Base-by-base conservation (phyloP, 1,140 invertebrate species). In the roundworm (Caenorhabditis elegans) region DNA sequence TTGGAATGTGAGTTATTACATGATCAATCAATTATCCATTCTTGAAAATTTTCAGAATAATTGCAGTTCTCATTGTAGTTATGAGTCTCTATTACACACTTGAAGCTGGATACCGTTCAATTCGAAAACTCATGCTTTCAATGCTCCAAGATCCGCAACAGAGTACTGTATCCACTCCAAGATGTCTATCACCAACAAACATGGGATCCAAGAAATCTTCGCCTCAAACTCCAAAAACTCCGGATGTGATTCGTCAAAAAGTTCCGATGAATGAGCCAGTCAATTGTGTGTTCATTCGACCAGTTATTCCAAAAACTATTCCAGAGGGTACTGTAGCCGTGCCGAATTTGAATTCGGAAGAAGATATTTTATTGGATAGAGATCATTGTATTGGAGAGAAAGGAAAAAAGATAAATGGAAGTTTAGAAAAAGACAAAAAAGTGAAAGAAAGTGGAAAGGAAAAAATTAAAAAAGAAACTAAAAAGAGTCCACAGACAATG, bases 221-320 rank as follows among this genome's bases (percentile, higher is more conserved):
- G 2, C 60, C 60, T 15, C 31, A 70, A 24, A 70, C n/a, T 19
- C 60, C 60, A 13, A 39, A 13, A 70, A 39, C 60, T 70, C 17
- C 31, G 11, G 60, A 70, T 11, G 60, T 24, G 2, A 19, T 22
- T 24, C 31, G 60, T 22, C 60, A 70, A 39, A 70, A 70, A 39
- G 34, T 70, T n/a, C 15, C 60, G n/a, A 70, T 70, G 60, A 70
- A 70, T 43, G 60, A 70, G 34, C 60, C 60, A 8, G 60, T 70
- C 17, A 70, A 70, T 39, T 70, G 60, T 70, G 60, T 70, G 1
- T 70, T 70, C 11, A 39, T 70, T 10, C 4, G 60, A 43, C 60
- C 60, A 6, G 60, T 34, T 39, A 19, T 17, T 22, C 60, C n/a
- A 3, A 70, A 70, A 70, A 19, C 22, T n/a, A 22, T 2, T n/a